phyloP scores from a whole-genome alignment of 2,888 invertebrate genomes.

The Noctua janthina region DNA sequence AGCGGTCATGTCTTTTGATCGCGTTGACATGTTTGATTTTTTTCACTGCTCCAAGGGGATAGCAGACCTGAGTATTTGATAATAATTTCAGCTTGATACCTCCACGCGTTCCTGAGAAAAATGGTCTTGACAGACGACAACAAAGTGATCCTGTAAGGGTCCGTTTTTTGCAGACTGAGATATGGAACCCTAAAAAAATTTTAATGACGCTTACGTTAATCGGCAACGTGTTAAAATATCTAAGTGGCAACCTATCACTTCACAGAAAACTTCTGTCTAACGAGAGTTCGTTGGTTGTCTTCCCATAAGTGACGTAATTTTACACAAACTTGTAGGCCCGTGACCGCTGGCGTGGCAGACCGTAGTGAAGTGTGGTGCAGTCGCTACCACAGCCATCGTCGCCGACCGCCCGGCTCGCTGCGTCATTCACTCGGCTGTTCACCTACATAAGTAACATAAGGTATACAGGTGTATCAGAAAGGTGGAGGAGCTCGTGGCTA shows the following conservation, averaged over 20 bases:
- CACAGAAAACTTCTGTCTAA: neutral
- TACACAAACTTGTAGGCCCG: neutral
- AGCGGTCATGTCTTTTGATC: too few relatives aligned
- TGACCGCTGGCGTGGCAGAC: neutral
- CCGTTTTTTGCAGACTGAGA: too few relatives aligned
- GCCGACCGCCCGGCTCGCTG: slow-evolving; percentile 72
- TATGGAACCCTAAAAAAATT: neutral
- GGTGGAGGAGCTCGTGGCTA: neutral
- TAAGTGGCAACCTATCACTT: neutral
- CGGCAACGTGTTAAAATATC: neutral
- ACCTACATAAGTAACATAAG: slow-evolving; percentile 71
- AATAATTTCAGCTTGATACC: too few relatives aligned
- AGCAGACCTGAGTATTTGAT: too few relatives aligned
- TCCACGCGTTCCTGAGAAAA: too few relatives aligned
- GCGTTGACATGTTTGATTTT: too few relatives aligned
- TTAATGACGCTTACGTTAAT: neutral
- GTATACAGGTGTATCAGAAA: neutral
- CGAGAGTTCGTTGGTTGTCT: slow-evolving; percentile 23
- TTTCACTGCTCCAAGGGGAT: too few relatives aligned
- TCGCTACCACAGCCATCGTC: slow-evolving; percentile 83
- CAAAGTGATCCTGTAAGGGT: too few relatives aligned
- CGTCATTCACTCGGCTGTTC: slow-evolving; percentile 87
- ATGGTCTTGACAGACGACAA: too few relatives aligned
- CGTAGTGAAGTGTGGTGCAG: slow-evolving; percentile 18
- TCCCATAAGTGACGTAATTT: slow-evolving; percentile 37